Evolutionary conservation across 2,888 invertebrate genomes (phyloP).

Genomic region (Drosophila monieri): DNA sequence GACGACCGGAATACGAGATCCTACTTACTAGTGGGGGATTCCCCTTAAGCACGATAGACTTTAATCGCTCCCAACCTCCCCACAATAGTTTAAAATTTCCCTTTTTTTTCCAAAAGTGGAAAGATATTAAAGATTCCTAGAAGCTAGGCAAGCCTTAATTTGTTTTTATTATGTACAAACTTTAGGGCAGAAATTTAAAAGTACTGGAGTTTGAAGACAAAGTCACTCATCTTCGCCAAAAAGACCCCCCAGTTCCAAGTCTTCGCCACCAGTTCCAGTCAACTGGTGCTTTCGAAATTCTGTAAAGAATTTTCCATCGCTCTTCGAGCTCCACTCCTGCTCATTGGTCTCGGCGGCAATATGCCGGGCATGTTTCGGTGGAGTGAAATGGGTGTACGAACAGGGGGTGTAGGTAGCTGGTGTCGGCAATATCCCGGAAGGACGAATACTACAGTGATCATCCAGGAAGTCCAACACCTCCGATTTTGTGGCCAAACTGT

Average conservation of each 20-base stretch:
- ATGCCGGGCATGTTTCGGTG: slow-evolving; percentile 49
- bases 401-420: slow-evolving; percentile 58
- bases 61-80: neutral
- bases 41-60: too few species aligned
- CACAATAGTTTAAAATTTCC: neutral
- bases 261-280: slow-evolving; percentile 39
- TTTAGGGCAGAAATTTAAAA: neutral
- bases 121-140: too few species aligned
- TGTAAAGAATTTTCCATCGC: slow-evolving; percentile 77
- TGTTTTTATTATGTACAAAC: slow-evolving; percentile 1
- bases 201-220: neutral
- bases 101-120: too few species aligned
- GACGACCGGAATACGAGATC: too few species aligned
- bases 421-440: neutral
- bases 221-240: slow-evolving; percentile 62
- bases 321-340: slow-evolving; percentile 51
- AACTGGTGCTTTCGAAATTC: slow-evolving; percentile 63
- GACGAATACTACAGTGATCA: slow-evolving; percentile 85
- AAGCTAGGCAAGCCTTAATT: neutral
- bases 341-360: slow-evolving; percentile 34
- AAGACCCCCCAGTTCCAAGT: slow-evolving; percentile 66
- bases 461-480: slow-evolving; percentile 89
- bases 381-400: slow-evolving; percentile 64
- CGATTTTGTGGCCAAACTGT: slow-evolving; percentile 88
- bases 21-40: too few species aligned